phyloP scores from a whole-genome alignment of 2,797 vertebrate species.

The Sparus aurata region DNA sequence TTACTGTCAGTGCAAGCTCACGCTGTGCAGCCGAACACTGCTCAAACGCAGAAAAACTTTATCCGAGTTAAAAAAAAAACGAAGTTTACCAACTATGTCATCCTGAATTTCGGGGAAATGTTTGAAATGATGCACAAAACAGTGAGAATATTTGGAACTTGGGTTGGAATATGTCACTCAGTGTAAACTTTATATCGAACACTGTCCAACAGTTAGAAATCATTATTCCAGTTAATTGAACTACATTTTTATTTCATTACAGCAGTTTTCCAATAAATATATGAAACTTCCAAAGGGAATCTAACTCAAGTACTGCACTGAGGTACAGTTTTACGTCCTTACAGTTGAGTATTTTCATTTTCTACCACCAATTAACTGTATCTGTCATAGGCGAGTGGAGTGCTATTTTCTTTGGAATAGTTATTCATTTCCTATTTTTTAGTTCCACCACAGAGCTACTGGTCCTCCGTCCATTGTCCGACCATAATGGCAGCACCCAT shows the following conservation, averaged over 20 bases:
- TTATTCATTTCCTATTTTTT: no score
- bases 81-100: neutral
- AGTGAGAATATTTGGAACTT: neutral
- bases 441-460: no score
- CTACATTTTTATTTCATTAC: conserved; percentile 10
- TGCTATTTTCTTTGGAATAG: no score
- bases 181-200: neutral
- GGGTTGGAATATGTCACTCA: neutral
- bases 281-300: conserved; percentile 18
- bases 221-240: neutral
- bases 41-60: neutral
- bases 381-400: no score
- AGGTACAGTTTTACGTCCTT: no score
- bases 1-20: neutral
- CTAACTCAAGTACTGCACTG: no score
- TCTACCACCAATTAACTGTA: no score
- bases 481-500: no score
- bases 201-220: neutral
- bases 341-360: no score
- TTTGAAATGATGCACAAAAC: neutral
- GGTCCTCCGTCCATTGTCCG: no score
- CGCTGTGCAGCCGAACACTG: neutral
- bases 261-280: conserved; percentile 5
- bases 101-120: neutral
- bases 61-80: neutral